Conservation (phyloP, 2,888 invertebrate genomes). For the Drosophila conformis region DNA sequence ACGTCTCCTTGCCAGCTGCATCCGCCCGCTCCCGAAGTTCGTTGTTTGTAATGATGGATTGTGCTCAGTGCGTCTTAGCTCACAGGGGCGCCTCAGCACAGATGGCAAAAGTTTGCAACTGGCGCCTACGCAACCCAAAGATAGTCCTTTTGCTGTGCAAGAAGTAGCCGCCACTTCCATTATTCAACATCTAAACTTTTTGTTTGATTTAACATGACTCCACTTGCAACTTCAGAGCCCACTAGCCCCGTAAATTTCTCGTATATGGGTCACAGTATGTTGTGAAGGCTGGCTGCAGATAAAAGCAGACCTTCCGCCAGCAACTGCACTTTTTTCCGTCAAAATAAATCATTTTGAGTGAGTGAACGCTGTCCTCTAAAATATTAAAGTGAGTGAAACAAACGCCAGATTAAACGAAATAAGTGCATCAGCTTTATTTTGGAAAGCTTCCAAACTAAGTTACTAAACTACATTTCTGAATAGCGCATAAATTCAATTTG, state of each 20-base stretch:
- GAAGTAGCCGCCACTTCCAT: constrained; percentile 45
- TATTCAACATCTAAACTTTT: constrained; percentile 68
- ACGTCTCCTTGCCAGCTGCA: constrained; percentile 12
- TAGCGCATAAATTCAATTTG: not conserved
- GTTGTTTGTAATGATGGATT: constrained; percentile 68
- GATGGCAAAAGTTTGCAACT: constrained; percentile 62
- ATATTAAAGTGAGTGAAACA: constrained; percentile 55
- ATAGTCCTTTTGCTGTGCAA: constrained; percentile 41
- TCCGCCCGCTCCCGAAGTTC: constrained; percentile 14
- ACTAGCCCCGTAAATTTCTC: constrained; percentile 9
- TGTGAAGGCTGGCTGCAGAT: constrained; percentile 43
- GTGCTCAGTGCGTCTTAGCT: constrained; percentile 67
- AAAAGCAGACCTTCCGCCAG: constrained; percentile 37
- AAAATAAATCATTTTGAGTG: constrained; percentile 76
- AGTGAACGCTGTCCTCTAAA: constrained; percentile 55
- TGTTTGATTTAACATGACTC: constrained; percentile 68
- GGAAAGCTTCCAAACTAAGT: too few species aligned
- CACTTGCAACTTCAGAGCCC: constrained; percentile 25
- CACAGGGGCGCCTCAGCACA: constrained; percentile 49
- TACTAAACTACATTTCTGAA: not conserved
- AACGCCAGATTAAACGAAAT: constrained; percentile 16
- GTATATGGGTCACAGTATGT: constrained; percentile 53
- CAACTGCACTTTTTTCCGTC: constrained; percentile 35
- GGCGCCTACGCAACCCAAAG: constrained; percentile 62
- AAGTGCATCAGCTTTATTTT: not conserved